Evolutionary conservation across 2,113 vertebrate genomes (phyloP).

Genomic region (Serinus canaria): DNA sequence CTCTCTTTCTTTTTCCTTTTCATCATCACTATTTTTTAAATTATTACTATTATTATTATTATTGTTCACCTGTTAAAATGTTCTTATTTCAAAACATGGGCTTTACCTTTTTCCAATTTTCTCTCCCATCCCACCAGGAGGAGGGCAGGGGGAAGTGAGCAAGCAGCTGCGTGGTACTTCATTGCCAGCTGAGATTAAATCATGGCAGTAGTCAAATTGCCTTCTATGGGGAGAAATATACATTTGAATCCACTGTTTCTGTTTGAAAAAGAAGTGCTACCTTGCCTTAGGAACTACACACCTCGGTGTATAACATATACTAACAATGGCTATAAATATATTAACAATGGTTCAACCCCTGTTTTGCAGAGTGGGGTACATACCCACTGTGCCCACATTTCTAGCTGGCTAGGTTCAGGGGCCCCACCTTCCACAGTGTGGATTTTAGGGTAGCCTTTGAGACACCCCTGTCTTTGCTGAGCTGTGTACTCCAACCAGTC

Average conservation of each 20-base stretch:
- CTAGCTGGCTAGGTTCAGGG: neutral
- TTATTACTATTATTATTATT: neutral
- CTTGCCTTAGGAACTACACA: neutral
- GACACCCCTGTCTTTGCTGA: neutral
- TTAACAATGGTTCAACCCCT: neutral
- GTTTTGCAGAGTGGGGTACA: neutral
- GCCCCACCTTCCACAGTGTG: neutral
- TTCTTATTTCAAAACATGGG: neutral
- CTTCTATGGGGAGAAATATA: neutral
- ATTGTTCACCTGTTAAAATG: neutral
- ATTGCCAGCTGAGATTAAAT: neutral
- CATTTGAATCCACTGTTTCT: neutral
- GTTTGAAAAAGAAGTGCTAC: neutral
- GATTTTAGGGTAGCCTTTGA: neutral
- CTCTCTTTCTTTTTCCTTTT: neutral
- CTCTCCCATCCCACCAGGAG: neutral
- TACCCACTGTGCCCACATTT: neutral
- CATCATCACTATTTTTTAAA: neutral
- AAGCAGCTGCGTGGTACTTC: rapidly evolving
- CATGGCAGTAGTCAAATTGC: neutral
- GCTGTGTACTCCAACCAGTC: neutral
- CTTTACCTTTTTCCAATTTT: neutral
- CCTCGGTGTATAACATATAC: neutral
- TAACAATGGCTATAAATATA: neutral
- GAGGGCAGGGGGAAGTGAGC: rapidly evolving